phyloP scores from a whole-genome alignment of 2,888 invertebrate species.

The Brachyptera risi region DNA sequence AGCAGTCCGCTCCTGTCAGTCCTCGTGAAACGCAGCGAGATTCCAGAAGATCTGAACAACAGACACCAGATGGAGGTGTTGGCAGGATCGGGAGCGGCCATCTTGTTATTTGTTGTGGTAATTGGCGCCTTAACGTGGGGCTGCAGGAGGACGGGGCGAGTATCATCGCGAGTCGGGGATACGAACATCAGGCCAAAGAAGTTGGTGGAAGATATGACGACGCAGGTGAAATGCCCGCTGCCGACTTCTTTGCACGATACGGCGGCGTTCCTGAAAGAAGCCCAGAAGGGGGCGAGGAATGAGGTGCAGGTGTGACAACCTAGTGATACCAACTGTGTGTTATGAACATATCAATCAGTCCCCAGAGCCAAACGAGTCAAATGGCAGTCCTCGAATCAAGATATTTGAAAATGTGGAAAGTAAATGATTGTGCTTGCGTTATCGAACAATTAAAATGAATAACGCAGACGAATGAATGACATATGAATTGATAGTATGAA shows the following conservation, averaged over 20 bases:
- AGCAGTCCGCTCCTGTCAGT: constrained; percentile 58
- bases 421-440: no score
- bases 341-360: neutral
- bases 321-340: constrained; percentile 40
- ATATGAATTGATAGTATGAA: no score
- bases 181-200: constrained; percentile 58
- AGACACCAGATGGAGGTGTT: constrained; percentile 53
- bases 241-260: constrained; percentile 20
- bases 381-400: no score
- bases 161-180: constrained; percentile 57
- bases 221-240: constrained; percentile 33
- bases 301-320: constrained; percentile 65
- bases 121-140: constrained; percentile 54
- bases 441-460: no score
- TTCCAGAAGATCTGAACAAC: constrained; percentile 44
- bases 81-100: constrained; percentile 56
- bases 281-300: constrained; percentile 43
- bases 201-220: constrained; percentile 52
- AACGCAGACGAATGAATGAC: no score
- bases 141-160: constrained; percentile 51
- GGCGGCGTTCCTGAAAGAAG: constrained; percentile 30
- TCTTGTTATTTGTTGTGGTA: constrained; percentile 48
- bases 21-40: constrained; percentile 56
- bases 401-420: no score
- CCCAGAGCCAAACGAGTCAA: no score